These are phyloP conservation scores for Gastrophysa polygoni DNA, from an alignment of 2,888 invertebrate species.

Conservation along the genomic window DNA sequence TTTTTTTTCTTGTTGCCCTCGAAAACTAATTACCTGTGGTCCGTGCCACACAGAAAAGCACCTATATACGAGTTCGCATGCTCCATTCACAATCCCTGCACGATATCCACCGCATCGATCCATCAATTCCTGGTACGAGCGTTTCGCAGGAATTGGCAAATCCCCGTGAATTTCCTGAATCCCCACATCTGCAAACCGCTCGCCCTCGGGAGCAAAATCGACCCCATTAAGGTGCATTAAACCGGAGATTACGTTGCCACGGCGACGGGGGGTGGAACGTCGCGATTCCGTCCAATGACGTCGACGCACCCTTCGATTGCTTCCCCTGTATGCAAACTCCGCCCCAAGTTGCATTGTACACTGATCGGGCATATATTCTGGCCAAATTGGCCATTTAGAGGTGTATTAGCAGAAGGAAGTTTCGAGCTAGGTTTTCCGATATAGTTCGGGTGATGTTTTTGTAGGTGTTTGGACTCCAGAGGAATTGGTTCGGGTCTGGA, in stretches of 20 bases:
- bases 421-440: constrained; percentile 29
- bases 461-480: neutral
- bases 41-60: too few species aligned
- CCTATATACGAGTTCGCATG: too few species aligned
- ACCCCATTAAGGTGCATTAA: constrained; percentile 47
- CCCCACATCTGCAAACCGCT: constrained; percentile 17
- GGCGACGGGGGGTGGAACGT: constrained; percentile 42
- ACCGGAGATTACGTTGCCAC: constrained; percentile 47
- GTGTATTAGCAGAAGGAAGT: constrained; percentile 53
- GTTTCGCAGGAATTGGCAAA: constrained; percentile 1
- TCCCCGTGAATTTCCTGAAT: constrained; percentile 10
- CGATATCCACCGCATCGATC: too few species aligned
- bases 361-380: constrained; percentile 38
- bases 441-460: constrained; percentile 17
- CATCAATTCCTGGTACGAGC: too few species aligned
- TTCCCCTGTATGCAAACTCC: constrained; percentile 38
- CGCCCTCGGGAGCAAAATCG: constrained; percentile 20
- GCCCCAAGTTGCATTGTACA: constrained; percentile 37
- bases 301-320: constrained; percentile 30
- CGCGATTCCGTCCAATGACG: constrained; percentile 36
- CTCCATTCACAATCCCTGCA: too few species aligned
- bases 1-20: too few species aligned
- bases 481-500: too few species aligned
- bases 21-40: too few species aligned
- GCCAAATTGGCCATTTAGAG: constrained; percentile 51